phyloP scores from a whole-genome alignment of 2,888 invertebrate species.

The Seira ritae region DNA sequence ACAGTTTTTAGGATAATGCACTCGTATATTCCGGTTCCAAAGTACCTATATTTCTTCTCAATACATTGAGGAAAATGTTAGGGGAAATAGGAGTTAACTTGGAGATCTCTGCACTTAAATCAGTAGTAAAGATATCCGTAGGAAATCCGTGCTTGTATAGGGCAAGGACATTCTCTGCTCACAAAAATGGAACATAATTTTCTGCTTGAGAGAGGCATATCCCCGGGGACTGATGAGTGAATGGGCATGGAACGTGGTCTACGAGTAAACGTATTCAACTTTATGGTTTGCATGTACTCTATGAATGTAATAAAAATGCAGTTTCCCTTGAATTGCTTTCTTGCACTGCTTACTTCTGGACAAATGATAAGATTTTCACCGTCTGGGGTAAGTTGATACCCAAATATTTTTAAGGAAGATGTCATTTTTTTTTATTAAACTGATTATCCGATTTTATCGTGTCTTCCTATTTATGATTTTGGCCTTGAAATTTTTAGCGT shows the following conservation, averaged over 20 bases:
- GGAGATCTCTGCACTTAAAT: not conserved
- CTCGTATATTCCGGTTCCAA: not conserved
- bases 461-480: too few species aligned
- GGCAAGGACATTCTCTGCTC: constrained; percentile 15
- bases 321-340: not conserved
- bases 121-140: constrained; percentile 13
- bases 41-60: not conserved
- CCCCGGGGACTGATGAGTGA: constrained; percentile 34
- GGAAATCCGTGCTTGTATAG: constrained; percentile 22
- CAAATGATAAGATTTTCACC: not conserved
- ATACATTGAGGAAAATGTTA: not conserved
- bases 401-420: too few species aligned
- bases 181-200: constrained; percentile 67
- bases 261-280: not conserved
- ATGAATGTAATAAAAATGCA: constrained; percentile 6
- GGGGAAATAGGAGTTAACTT: not conserved
- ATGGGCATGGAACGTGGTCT: constrained; percentile 14
- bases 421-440: too few species aligned
- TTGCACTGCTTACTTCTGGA: not conserved
- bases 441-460: not conserved
- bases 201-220: constrained; percentile 46
- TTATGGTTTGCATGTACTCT: not conserved
- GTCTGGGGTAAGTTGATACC: not conserved
- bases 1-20: too few species aligned
- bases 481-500: too few species aligned